Evolutionary conservation across 2,113 vertebrate genomes (phyloP).

Genomic region (Vulpes vulpes): DNA sequence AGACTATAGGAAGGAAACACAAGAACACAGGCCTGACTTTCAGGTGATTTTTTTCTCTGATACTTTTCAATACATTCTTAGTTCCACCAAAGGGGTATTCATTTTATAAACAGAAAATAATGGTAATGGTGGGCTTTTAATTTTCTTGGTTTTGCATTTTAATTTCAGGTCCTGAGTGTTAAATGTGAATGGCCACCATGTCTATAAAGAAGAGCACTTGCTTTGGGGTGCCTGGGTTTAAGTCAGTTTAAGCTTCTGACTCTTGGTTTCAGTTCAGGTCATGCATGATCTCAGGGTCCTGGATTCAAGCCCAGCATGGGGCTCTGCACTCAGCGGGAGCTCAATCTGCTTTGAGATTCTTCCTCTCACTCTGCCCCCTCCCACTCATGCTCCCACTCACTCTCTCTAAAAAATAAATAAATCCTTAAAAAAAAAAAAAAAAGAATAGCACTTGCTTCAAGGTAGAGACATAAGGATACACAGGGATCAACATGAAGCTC

Average conservation of each 20-base stretch:
- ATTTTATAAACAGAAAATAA: neutral
- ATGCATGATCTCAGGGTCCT: neutral
- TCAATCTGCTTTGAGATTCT: neutral
- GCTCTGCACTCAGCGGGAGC: neutral
- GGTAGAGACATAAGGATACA: neutral
- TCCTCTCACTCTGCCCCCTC: neutral
- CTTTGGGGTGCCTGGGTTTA: neutral
- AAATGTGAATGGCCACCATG: neutral
- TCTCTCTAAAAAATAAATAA: neutral
- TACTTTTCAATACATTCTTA: constrained; percentile 17
- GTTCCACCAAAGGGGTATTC: neutral
- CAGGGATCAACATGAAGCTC: neutral
- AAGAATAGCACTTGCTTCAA: neutral
- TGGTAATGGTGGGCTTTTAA: neutral
- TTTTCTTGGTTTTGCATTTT: neutral
- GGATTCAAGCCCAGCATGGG: neutral
- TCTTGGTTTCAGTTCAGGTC: neutral
- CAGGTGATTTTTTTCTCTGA: neutral
- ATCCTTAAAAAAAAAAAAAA: neutral
- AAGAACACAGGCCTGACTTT: neutral
- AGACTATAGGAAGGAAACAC: neutral
- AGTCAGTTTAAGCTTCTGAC: neutral
- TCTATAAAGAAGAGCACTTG: neutral
- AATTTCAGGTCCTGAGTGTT: neutral
- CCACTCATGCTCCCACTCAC: neutral